These are phyloP conservation scores for Oncopeltus fasciatus DNA, from an alignment of 1,140 invertebrate genomes.

Conservation along the genomic window DNA sequence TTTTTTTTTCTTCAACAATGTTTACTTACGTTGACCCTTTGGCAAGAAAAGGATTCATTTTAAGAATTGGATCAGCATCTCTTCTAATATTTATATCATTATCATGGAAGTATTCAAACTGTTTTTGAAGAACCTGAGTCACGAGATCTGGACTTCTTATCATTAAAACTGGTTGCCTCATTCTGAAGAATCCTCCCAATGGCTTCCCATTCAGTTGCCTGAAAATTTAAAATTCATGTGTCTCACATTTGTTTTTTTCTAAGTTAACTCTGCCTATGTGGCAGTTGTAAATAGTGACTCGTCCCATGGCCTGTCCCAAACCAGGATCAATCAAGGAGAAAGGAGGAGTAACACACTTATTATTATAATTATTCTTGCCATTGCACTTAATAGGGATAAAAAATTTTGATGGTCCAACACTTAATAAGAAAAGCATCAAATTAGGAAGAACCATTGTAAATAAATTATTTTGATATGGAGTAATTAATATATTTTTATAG, in stretches of 20 bases:
- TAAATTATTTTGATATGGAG: too few species aligned
- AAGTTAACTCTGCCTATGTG: background rate
- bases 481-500: too few species aligned
- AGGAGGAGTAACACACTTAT: too few species aligned
- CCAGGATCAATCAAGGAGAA: too few species aligned
- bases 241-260: background rate
- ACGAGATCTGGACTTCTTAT: conserved; percentile 41
- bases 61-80: conserved; percentile 12
- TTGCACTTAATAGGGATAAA: background rate
- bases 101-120: conserved; percentile 40
- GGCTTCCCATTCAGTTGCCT: conserved; percentile 11
- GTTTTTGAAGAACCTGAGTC: conserved; percentile 39
- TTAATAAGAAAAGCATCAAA: too few species aligned
- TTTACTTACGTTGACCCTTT: conserved; percentile 14
- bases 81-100: conserved; percentile 12
- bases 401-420: background rate
- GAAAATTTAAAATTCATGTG: conserved; percentile 13
- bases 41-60: conserved; percentile 17
- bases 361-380: too few species aligned
- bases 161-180: conserved; percentile 34
- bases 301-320: too few species aligned
- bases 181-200: conserved; percentile 29
- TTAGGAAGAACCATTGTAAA: too few species aligned
- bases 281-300: background rate
- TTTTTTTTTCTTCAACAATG: too few species aligned